Base-by-base conservation (phyloP, 2,888 invertebrate species). In the Aspidiotus destructor region DNA sequence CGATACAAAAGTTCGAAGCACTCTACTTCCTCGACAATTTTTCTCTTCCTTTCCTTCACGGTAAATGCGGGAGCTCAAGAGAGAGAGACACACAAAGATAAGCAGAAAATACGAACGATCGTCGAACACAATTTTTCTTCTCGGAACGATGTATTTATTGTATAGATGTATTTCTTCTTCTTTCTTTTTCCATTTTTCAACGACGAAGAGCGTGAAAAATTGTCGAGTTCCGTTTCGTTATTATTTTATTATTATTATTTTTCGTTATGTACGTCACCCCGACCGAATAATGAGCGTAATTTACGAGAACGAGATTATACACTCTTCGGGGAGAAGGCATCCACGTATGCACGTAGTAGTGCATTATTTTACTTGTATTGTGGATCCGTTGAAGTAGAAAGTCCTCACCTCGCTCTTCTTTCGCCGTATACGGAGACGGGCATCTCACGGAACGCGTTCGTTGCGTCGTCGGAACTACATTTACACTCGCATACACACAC, bases 171-270 rank as follows among this genome's bases (percentile, higher is more conserved):
- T 28, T 28, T 48, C 48, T n/a, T 8, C 48, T 13, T 48, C n/a
- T 48, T 48, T 48, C 48, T 48, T 48, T 48, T 48, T 48, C 48
- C n/a, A 13, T 48, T 48, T 48, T 28, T 28, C 28, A 28, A 28
- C 28, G n/a, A 48, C 48, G 48, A 48, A 48, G 48, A 48, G 48
- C 48, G 48, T 48, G 48, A 48, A 48, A 48, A 48, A 48, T 48
- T 48, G 48, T 48, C 48, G 48, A 48, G 48, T 48, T 48, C 48
- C 48, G 48, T 48, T 48, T 48, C n/a, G 48, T 48, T 48, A 48
- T 48, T 48, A 48, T 48, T 48, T 48, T 48, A 48, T 48, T 48
- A 48, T 48, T 48, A 48, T 48, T 48, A n/a, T 48, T 48, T 48
- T 48, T 48, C n/a, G n/a, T 48, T 48, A 48, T 48, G n/a, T 48